These are phyloP conservation scores for Adoxophyes honmai DNA, from an alignment of 1,140 invertebrate species.

Conservation along the genomic window DNA sequence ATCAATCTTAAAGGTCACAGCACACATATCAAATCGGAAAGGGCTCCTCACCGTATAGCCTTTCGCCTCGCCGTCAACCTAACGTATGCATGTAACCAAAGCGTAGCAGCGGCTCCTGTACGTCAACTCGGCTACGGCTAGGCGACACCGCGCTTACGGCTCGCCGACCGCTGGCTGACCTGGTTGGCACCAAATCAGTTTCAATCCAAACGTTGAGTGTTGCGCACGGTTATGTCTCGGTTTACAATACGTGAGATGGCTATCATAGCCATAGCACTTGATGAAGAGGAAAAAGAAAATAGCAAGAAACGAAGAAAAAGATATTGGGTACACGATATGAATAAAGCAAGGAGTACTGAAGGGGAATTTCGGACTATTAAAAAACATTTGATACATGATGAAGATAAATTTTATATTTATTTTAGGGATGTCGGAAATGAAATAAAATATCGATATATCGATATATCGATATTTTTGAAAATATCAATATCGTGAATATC, in stretches of 20 bases:
- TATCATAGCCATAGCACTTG: conserved; percentile 27
- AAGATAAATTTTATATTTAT: conserved; percentile 31
- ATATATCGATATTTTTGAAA: too few relatives aligned
- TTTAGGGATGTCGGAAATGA: too few relatives aligned
- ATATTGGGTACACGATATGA: conserved; percentile 28
- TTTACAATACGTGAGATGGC: conserved; percentile 27
- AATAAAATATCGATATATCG: too few relatives aligned
- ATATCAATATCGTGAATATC: too few relatives aligned
- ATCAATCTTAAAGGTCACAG: too few relatives aligned
- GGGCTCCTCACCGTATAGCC: too few relatives aligned
- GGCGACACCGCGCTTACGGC: too few relatives aligned
- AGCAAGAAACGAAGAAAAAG: conserved; percentile 22
- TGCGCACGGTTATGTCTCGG: conserved; percentile 9
- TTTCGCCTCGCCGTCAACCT: background rate
- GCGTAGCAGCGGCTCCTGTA: too few relatives aligned
- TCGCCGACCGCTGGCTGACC: too few relatives aligned
- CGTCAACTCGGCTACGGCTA: too few relatives aligned
- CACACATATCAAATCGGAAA: too few relatives aligned
- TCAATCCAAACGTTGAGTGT: background rate
- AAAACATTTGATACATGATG: conserved; percentile 28
- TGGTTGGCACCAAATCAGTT: background rate
- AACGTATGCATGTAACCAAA: too few relatives aligned
- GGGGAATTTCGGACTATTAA: conserved; percentile 23
- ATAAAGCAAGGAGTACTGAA: conserved; percentile 22
- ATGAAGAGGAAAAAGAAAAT: conserved; percentile 22